A percentile compares a stretch with the other conserved stretches of the same genome.
phyloP scores from a whole-genome alignment of 1,140 invertebrate genomes.

The Lordiphosa mommai region DNA sequence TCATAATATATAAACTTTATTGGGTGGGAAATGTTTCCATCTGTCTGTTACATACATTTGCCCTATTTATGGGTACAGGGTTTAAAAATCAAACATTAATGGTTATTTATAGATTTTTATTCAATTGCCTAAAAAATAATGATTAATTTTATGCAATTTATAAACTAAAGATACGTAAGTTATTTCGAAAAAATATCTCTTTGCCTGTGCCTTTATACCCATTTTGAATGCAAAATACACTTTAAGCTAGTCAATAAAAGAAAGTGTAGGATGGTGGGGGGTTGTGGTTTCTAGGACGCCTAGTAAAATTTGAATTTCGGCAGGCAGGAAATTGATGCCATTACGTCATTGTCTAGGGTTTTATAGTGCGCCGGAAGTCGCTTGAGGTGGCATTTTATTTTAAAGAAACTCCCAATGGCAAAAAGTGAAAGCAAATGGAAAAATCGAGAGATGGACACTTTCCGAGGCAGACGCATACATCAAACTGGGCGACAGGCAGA shows the following conservation, averaged over 20 bases:
- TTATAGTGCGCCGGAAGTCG: slow-evolving; percentile 37
- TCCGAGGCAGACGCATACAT: slow-evolving; percentile 60
- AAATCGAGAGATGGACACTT: slow-evolving; percentile 19
- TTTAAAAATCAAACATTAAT: too few relatives aligned
- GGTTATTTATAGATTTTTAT: too few relatives aligned
- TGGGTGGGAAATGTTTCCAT: too few relatives aligned
- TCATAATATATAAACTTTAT: too few relatives aligned
- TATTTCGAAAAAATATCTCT: too few relatives aligned
- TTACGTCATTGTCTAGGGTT: slow-evolving; percentile 50
- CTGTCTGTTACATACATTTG: too few relatives aligned
- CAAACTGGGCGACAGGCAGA: slow-evolving; percentile 34
- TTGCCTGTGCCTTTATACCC: too few relatives aligned
- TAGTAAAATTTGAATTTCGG: slow-evolving; percentile 52
- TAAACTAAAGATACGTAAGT: too few relatives aligned
- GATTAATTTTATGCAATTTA: too few relatives aligned
- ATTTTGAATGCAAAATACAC: too few relatives aligned
- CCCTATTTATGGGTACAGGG: too few relatives aligned
- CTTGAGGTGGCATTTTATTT: slow-evolving; percentile 55
- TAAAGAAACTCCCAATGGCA: slow-evolving; percentile 47
- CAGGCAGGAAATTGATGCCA: slow-evolving; percentile 69
- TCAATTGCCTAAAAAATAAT: too few relatives aligned
- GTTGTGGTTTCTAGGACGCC: slow-evolving; percentile 23
- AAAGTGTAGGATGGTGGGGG: not conserved
- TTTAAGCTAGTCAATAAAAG: slow-evolving; percentile 29
- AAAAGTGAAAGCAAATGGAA: slow-evolving; percentile 51